Evolutionary conservation across 2,113 vertebrate genomes (phyloP).

Genomic region (Cavia porcellus): DNA sequence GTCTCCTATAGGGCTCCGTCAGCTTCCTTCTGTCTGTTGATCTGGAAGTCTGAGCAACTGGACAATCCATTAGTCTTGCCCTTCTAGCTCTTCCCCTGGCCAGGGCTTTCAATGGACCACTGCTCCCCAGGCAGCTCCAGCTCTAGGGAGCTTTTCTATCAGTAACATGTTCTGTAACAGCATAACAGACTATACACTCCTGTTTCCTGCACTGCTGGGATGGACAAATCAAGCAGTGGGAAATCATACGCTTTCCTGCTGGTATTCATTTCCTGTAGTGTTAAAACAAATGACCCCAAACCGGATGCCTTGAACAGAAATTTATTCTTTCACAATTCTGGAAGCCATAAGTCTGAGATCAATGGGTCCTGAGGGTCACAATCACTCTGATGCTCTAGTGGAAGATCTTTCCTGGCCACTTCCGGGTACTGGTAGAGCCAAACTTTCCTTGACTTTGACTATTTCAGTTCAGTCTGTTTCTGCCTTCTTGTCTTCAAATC

Average conservation of each 20-base stretch:
- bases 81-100: neutral
- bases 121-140: neutral
- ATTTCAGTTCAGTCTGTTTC: neutral
- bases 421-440: neutral
- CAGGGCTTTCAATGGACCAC: neutral
- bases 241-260: fast-evolving
- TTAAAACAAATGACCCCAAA: neutral
- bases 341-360: neutral
- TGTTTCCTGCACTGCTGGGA: neutral
- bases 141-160: neutral
- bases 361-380: fast-evolving
- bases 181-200: neutral
- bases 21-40: neutral
- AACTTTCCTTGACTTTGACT: neutral
- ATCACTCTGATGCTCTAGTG: neutral
- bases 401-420: neutral
- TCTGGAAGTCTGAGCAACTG: neutral
- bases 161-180: neutral
- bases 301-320: neutral
- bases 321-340: neutral
- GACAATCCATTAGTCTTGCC: neutral
- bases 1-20: too few relatives aligned
- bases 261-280: neutral
- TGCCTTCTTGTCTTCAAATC: too few relatives aligned
- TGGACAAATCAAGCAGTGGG: neutral